Conservation (phyloP, 2,888 invertebrate species). For the Ligdia adustata region DNA sequence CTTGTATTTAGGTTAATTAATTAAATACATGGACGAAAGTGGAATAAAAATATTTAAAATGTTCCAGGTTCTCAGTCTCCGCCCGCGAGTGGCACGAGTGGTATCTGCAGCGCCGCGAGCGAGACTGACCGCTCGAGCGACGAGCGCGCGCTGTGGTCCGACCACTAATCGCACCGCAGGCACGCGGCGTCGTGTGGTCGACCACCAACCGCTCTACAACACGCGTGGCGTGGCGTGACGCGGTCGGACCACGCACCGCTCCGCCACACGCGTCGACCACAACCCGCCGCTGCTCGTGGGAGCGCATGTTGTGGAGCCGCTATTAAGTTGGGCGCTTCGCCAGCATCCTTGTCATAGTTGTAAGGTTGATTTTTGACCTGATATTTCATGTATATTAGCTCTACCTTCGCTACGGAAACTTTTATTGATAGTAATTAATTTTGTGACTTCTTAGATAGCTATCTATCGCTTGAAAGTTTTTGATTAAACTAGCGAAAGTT, state of each 20-base stretch:
- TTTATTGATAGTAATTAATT: too few species aligned
- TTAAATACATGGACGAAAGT: too few species aligned
- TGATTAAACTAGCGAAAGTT: too few species aligned
- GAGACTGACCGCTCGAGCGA: constrained; percentile 7
- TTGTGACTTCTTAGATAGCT: too few species aligned
- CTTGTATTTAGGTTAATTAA: too few species aligned
- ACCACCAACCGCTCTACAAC: too few species aligned
- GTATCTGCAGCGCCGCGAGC: constrained; percentile 8
- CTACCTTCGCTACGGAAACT: not conserved
- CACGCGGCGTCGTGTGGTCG: too few species aligned
- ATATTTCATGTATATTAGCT: constrained; percentile 20
- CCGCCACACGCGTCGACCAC: too few species aligned
- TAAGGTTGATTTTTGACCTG: constrained; percentile 39
- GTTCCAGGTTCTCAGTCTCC: too few species aligned
- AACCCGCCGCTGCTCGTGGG: not conserved
- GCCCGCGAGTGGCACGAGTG: constrained; percentile 25
- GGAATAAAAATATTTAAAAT: too few species aligned
- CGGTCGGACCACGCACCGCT: not conserved
- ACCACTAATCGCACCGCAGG: not conserved
- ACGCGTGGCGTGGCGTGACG: not conserved
- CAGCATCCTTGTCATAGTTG: constrained; percentile 42
- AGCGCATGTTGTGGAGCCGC: constrained; percentile 60
- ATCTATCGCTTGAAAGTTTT: too few species aligned
- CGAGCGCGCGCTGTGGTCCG: constrained; percentile 4
- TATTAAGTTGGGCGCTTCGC: constrained; percentile 79